phyloP scores from a whole-genome alignment of 2,888 invertebrate species.

The Pelosia muscerda region DNA sequence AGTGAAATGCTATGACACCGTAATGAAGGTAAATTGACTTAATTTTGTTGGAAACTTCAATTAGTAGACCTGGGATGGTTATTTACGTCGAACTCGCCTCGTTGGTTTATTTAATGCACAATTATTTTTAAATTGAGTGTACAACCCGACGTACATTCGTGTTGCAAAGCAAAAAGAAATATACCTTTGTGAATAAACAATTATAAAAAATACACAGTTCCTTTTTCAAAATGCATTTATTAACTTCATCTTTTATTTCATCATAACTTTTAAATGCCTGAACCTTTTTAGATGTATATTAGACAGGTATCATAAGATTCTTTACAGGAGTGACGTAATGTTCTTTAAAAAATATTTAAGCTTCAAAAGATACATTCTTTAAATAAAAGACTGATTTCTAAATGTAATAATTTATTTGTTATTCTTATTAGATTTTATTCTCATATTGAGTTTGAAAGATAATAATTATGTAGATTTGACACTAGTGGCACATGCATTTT shows the following conservation, averaged over 20 bases:
- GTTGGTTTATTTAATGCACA: slow-evolving; percentile 62
- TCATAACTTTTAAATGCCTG: background rate
- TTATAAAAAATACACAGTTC: background rate
- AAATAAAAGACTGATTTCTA: no score
- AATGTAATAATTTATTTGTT: no score
- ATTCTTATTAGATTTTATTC: no score
- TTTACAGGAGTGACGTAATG: background rate
- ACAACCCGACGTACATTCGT: slow-evolving; percentile 2
- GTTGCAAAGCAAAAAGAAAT: slow-evolving; percentile 2
- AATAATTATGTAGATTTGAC: no score
- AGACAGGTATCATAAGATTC: background rate
- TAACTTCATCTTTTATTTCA: background rate
- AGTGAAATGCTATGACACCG: slow-evolving; percentile 65
- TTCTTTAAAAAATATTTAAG: no score
- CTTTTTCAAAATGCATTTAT: background rate
- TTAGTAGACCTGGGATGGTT: slow-evolving; percentile 62
- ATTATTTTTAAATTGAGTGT: slow-evolving; percentile 54
- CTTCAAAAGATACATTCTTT: no score
- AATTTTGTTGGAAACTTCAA: slow-evolving; percentile 73
- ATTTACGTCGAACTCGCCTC: slow-evolving; percentile 59
- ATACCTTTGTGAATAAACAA: slow-evolving; percentile 12
- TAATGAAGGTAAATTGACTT: slow-evolving; percentile 72
- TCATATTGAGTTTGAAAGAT: no score
- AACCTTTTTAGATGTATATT: background rate
- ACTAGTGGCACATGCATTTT: no score